Base-by-base conservation (phyloP, 2,888 invertebrate species). In the Cataglyphis livida region DNA sequence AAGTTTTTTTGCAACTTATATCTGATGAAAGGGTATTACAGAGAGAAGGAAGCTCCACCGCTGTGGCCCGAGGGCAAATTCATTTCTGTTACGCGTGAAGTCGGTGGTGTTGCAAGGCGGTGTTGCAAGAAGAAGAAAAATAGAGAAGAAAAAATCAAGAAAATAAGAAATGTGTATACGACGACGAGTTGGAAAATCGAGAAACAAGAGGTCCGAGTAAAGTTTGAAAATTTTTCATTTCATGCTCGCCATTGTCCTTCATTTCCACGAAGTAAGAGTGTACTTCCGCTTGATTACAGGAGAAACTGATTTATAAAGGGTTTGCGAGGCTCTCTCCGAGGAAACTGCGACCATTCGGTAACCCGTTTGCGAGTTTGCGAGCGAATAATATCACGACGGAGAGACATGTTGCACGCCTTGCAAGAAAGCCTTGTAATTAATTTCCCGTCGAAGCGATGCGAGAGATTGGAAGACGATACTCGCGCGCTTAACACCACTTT, bases 281-380 rank as follows among this genome's bases (percentile, higher is more conserved):
- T 48, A 66, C 76, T 85, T 85, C 66, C 65, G 76, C 54, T 82
- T 81, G 88, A 85, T 88, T 88, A 89, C 84, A 73, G 78, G 59
- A 54, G 73, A 82, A 89, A 81, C 84, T 85, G 88, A 89, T 89
- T 89, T 88, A 79, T 79, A 85, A 89, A 89, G 85, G 85, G 82
- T 84, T 57, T 83, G 76, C 57, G 62, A 71, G 82, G 54, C 70
- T 68, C 51, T 48, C 18, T 51, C 73, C 38, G 21, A 59, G 79
- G 57, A 82, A 81, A 86, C 57, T 88, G 71, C 59, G 61, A 76
- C 76, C 48, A 57, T 75, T 71, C 57, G 41, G 66, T 84, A 87
- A 88, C 85, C 84, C 74, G 82, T 84, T 86, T 86, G 79, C 88
- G 64, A 82, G 74, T 82, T 84, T 73, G 61, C 65, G 35, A 21